phyloP scores from a whole-genome alignment of 2,888 invertebrate species.

The Perithous albicinctus region DNA sequence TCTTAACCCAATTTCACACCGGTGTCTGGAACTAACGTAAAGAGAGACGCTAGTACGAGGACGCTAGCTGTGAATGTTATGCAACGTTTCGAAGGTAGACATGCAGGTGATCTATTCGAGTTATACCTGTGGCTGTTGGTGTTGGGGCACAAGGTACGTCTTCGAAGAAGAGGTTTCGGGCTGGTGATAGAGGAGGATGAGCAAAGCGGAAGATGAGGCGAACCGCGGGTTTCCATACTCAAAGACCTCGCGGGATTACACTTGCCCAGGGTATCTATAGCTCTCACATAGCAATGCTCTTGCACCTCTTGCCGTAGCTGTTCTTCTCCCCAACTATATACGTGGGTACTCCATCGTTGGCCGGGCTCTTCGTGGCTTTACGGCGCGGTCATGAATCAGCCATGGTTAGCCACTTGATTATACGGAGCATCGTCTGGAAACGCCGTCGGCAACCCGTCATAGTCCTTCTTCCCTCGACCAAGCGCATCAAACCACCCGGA shows the following conservation, averaged over 20 bases:
- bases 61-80: slow-evolving; percentile 68
- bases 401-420: slow-evolving; percentile 78
- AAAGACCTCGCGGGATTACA: slow-evolving; percentile 59
- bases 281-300: slow-evolving; percentile 19
- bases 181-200: slow-evolving; percentile 7
- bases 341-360: slow-evolving; percentile 52
- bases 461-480: slow-evolving; percentile 30
- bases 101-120: slow-evolving; percentile 22
- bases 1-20: slow-evolving; percentile 81
- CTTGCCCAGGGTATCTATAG: slow-evolving; percentile 25
- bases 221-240: slow-evolving; percentile 51
- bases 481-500: not conserved
- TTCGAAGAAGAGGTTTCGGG: slow-evolving; percentile 34
- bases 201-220: slow-evolving; percentile 30
- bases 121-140: slow-evolving; percentile 17
- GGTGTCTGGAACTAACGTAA: slow-evolving; percentile 73
- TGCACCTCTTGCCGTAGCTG: not conserved
- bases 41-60: slow-evolving; percentile 68
- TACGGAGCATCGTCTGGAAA: slow-evolving; percentile 56
- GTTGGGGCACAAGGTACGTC: slow-evolving; percentile 47
- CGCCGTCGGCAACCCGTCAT: slow-evolving; percentile 29
- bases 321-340: slow-evolving; percentile 26
- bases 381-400: slow-evolving; percentile 73
- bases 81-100: slow-evolving; percentile 68
- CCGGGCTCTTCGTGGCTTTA: slow-evolving; percentile 69